phyloP scores from a whole-genome alignment of 2,113 vertebrate species.

The Sardina pilchardus region DNA sequence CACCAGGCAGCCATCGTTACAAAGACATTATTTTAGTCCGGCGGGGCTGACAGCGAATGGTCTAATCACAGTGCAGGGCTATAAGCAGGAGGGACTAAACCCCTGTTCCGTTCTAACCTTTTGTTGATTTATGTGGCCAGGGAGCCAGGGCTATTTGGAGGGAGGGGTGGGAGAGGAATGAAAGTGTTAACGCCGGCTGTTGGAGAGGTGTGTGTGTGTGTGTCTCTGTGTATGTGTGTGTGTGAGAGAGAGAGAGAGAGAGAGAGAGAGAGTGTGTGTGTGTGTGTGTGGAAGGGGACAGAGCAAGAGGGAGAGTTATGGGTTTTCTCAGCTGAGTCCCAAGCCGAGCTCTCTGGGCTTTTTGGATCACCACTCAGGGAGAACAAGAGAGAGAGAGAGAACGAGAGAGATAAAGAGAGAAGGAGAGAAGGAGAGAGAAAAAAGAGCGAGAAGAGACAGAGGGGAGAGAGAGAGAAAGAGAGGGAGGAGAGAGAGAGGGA shows the following conservation, averaged over 20 bases:
- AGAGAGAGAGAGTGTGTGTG: background rate
- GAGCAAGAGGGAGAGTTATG: slow-evolving; percentile 65
- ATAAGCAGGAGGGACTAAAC: slow-evolving; percentile 56
- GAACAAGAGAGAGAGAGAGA: slow-evolving; percentile 24
- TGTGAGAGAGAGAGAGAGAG: background rate
- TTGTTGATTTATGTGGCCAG: slow-evolving; percentile 71
- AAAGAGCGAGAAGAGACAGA: background rate
- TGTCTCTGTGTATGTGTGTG: background rate
- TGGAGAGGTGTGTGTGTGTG: slow-evolving; percentile 44
- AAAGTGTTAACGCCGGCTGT: slow-evolving; percentile 74
- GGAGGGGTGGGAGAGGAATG: slow-evolving; percentile 72
- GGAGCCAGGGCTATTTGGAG: slow-evolving; percentile 67
- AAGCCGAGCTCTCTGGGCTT: slow-evolving; percentile 68
- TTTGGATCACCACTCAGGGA: slow-evolving; percentile 39
- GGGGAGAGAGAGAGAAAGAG: slow-evolving; percentile 29
- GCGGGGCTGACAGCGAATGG: slow-evolving; percentile 61
- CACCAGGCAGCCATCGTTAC: slow-evolving; percentile 59
- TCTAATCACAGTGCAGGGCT: slow-evolving; percentile 50
- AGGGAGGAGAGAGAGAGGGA: background rate
- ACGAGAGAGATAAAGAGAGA: background rate
- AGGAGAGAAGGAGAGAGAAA: background rate
- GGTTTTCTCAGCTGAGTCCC: slow-evolving; percentile 72
- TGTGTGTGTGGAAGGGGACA: slow-evolving; percentile 27
- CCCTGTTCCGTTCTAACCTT: slow-evolving; percentile 58
- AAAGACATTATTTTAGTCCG: slow-evolving; percentile 64